A percentile compares a stretch with the other conserved stretches of the same genome.
Conservation (phyloP, 1,140 invertebrate genomes). For the Apolygus lucorum region DNA sequence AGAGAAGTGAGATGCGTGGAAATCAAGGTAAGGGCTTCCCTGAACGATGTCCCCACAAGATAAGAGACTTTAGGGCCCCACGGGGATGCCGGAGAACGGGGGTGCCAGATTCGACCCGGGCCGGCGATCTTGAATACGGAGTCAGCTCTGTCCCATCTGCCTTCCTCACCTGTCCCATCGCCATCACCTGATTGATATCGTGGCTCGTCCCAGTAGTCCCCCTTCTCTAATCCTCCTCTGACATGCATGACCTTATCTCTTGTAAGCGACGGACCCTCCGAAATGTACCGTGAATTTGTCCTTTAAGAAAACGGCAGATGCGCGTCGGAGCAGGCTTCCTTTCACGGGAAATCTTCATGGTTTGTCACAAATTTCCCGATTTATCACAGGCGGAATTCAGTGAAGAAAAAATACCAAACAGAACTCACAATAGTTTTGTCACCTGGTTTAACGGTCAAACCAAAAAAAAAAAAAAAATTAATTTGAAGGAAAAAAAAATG, state of each 20-base stretch:
- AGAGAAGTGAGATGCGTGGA: not conserved
- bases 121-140: not conserved
- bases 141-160: not conserved
- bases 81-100: not conserved
- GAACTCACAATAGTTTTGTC: too few relatives aligned
- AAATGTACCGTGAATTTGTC: not conserved
- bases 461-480: too few relatives aligned
- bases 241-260: not conserved
- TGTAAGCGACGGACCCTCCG: not conserved
- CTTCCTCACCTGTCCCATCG: not conserved
- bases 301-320: not conserved
- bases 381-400: too few relatives aligned
- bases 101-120: not conserved
- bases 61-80: not conserved
- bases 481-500: too few relatives aligned
- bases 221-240: not conserved
- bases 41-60: not conserved
- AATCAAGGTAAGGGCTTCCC: not conserved
- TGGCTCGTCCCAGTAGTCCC: too few relatives aligned
- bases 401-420: too few relatives aligned
- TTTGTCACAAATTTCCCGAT: not conserved
- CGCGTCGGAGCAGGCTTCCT: not conserved
- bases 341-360: not conserved
- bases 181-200: not conserved
- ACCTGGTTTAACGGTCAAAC: too few relatives aligned